Evolutionary conservation across 2,113 vertebrate genomes (phyloP).

Genomic region (Columbina picui): DNA sequence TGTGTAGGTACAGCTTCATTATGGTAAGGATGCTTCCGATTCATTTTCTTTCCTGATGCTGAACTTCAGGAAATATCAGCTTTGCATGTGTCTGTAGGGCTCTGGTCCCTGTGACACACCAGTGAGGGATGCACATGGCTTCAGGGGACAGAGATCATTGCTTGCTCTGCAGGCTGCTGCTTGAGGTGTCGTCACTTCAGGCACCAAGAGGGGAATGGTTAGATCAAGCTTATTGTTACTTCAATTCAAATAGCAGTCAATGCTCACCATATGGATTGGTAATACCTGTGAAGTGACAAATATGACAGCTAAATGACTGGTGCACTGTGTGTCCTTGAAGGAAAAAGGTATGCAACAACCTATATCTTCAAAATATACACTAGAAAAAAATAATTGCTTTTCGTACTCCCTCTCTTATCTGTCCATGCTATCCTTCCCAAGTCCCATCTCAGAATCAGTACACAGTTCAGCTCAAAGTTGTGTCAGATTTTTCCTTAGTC

Average conservation of each 20-base stretch:
- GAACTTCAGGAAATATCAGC: background rate
- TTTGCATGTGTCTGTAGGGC: background rate
- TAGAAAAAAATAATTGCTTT: background rate
- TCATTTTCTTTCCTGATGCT: background rate
- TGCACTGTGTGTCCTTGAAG: background rate
- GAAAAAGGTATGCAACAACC: background rate
- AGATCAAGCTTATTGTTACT: background rate
- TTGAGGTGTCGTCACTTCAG: background rate
- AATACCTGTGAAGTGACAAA: background rate
- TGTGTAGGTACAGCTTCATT: background rate
- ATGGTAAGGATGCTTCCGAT: background rate
- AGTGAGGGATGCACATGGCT: rapidly evolving
- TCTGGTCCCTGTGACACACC: background rate
- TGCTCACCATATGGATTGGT: background rate
- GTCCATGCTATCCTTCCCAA: background rate
- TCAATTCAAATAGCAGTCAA: background rate
- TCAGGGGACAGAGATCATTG: background rate
- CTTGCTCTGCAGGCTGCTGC: background rate
- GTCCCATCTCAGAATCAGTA: background rate
- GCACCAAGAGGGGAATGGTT: background rate
- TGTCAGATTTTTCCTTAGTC: background rate
- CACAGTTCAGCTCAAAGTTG: background rate
- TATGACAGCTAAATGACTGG: background rate
- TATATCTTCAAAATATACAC: background rate
- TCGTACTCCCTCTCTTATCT: background rate